Conservation (phyloP, 2,888 invertebrate genomes). For the Machimus rusticus region DNA sequence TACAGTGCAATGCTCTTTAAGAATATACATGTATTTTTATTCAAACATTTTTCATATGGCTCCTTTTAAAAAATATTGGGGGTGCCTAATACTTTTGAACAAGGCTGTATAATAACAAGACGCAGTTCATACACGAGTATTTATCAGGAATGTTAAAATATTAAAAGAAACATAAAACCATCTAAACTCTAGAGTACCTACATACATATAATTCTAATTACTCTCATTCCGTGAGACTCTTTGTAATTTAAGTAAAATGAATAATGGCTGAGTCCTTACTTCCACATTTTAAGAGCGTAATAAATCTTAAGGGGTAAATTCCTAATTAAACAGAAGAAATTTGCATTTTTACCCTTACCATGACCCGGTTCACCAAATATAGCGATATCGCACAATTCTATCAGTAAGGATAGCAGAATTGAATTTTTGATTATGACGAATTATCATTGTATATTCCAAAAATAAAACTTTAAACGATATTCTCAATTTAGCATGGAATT, state of each 20-base stretch:
- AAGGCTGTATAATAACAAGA: too few species aligned
- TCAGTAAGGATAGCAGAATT: not conserved
- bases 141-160: too few species aligned
- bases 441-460: not conserved
- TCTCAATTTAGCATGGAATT: not conserved
- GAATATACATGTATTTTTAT: too few species aligned
- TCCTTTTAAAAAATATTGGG: too few species aligned
- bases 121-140: too few species aligned
- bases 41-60: too few species aligned
- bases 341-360: not conserved
- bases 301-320: not conserved
- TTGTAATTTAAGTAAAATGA: not conserved
- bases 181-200: too few species aligned
- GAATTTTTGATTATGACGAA: not conserved
- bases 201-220: not conserved
- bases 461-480: not conserved
- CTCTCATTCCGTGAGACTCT: not conserved
- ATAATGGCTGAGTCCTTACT: not conserved
- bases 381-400: not conserved
- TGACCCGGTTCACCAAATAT: not conserved
- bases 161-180: too few species aligned
- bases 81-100: too few species aligned
- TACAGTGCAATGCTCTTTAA: too few species aligned
- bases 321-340: not conserved
- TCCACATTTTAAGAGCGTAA: not conserved